Base-by-base conservation (phyloP, 2,113 vertebrate genomes). In the Opisthocomus hoazin region DNA sequence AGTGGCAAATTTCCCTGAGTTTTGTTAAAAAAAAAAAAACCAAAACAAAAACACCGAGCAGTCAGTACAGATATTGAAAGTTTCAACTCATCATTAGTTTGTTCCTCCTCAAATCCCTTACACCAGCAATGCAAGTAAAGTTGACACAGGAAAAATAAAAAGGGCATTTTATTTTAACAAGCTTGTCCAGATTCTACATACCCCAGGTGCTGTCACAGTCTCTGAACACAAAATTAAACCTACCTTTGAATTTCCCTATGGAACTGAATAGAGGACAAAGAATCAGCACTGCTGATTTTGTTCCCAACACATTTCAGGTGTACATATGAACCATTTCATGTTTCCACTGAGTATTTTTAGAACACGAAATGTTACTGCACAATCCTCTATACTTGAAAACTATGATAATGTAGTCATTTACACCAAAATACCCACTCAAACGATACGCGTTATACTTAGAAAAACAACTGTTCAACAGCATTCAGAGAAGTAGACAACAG, bases 251-350 rank as follows among this genome's bases (percentile, higher is more conserved):
- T 60, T 21, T 15, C 39, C 29, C 24, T 43, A 56, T 76, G 19
- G 53, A 87, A 78, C 50, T 36, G 17, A 74, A 81, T 1, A 64
- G 26, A 90, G 63, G 37, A 80, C 20, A 73, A 5, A 2, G 34
- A 85, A 87, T 30, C 27, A 85, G 41, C n/a, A 56, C 26, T 56
- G 16, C 12, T 2, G 2, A 6, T 56, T 90, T 71, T 46, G 16
- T 17, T 85, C 53, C 12, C 34, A 56, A 2, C 1, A 24, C 11
- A 58, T 60, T 41, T 71, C 51, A 78, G 21, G 8, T 11, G 3
- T 30, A 37, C 19, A 6, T 1, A 23, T 0, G 1, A 5, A 45
- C 21, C 3, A 26, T 32, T 83, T 61, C 16, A 37, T 21, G 20
- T 36, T 68, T 24, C 0, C 1, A 8, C 11, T 34, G 5, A 8